A percentile compares a stretch with the other conserved stretches of the same genome.
Conservation (phyloP, 2,888 invertebrate species). For the Lithosia quadra region DNA sequence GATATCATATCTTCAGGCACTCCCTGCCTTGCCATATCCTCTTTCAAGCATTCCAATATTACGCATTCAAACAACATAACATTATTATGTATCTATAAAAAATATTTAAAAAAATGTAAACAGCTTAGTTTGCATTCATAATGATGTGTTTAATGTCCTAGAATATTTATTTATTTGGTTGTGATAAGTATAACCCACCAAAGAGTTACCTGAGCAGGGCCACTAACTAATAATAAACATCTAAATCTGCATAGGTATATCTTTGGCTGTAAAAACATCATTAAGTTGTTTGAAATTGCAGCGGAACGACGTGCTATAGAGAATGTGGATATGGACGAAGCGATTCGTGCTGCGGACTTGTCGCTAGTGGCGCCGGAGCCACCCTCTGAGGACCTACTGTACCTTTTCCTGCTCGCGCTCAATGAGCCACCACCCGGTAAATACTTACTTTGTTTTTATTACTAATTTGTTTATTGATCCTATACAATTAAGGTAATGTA, state of each 20-base stretch:
- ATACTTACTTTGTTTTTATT: neutral
- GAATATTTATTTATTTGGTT: neutral
- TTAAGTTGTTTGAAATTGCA: slow-evolving; percentile 32
- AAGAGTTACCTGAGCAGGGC: neutral
- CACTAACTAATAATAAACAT: neutral
- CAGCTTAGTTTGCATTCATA: too few species aligned
- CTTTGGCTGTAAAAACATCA: neutral
- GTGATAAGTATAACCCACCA: neutral
- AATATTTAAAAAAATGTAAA: too few species aligned
- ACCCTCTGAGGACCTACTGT: slow-evolving; percentile 67
- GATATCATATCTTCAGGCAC: too few species aligned
- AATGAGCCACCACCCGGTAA: slow-evolving; percentile 63
- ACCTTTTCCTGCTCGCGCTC: slow-evolving; percentile 62
- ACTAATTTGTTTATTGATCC: too few species aligned
- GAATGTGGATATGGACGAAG: slow-evolving; percentile 64
- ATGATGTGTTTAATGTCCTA: neutral
- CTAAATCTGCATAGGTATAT: neutral
- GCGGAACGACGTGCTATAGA: slow-evolving; percentile 68
- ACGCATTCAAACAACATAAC: too few species aligned
- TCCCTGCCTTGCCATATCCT: too few species aligned
- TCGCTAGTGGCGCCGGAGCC: slow-evolving; percentile 72
- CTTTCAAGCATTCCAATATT: too few species aligned
- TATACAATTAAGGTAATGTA: too few species aligned
- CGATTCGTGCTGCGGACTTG: slow-evolving; percentile 77
- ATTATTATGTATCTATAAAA: too few species aligned